Evolutionary conservation across 2,888 invertebrate genomes (phyloP), one percentile per base, ranked within the genome.

Genomic region (Plutella xylostella): DNA sequence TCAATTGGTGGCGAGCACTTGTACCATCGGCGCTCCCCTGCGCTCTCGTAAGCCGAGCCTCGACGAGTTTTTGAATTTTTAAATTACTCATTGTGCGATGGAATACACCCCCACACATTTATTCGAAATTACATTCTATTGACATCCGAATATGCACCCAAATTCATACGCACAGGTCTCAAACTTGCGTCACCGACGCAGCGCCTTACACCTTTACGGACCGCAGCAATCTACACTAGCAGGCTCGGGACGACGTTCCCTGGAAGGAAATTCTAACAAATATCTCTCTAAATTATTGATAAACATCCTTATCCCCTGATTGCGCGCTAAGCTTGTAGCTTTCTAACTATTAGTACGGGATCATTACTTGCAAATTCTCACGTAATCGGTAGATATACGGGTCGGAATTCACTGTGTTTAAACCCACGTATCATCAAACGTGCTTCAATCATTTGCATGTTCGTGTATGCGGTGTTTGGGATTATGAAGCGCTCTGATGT

Each of bases 41-140:
- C 39, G 25, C 41, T 2, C 72, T 70, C 68, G 63, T 65, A 71
- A 65, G 67, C 63, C 68, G 63, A 65, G 69, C 57, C 75, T 67
- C 79, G 79, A 79, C 82, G 83, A 80, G 82, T 82, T 83, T 84
- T 82, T 85, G 82, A 85, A 85, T 84, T 85, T 84, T 85, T 83
- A 84, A 85, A 84, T 83, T 84, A 80, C 83, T 83, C 84, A 84
- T 85, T 84, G 84, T 83, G 64, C 78, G 70, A 79, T 78, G 84
- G 78, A 76, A 84, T 82, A 77, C 63, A 71, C 63, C 70, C 65
- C 67, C 70, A 66, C 66, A 56, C 62, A 65, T 61, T 59, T 55
- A 52, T 57, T 56, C 64, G 54, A 65, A 71, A 56, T 51, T 54
- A 46, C 63, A 51, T 52, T 51, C 53, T 50, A 52, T 52, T 51